These are phyloP conservation scores for Carettochelys insculpta DNA, from an alignment of 2,113 vertebrate genomes.

Conservation along the genomic window DNA sequence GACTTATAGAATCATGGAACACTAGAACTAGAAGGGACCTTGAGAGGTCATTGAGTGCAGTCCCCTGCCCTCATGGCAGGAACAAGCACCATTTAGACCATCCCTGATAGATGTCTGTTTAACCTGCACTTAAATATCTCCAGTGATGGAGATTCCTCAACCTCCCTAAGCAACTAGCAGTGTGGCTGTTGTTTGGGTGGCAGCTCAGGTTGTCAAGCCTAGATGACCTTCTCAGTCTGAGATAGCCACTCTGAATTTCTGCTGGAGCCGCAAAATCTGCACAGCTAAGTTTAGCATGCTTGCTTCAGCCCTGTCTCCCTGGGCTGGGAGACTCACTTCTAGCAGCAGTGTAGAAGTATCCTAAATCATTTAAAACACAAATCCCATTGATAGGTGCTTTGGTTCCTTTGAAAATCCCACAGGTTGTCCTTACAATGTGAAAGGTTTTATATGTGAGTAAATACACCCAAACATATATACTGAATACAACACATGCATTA, in stretches of 20 bases:
- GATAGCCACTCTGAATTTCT: background rate
- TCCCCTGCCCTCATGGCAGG: too few species aligned
- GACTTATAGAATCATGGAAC: too few species aligned
- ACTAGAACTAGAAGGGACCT: too few species aligned
- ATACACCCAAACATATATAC: background rate
- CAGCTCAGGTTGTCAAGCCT: background rate
- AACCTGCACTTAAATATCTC: too few species aligned
- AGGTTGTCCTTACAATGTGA: background rate
- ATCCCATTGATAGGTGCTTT: background rate
- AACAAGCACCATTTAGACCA: too few species aligned
- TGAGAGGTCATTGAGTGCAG: too few species aligned
- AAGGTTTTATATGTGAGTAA: slow-evolving; percentile 34
- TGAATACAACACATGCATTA: background rate
- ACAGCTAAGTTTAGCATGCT: background rate
- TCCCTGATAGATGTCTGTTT: too few species aligned
- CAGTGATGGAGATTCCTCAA: too few species aligned
- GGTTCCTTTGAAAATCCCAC: background rate
- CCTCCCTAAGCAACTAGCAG: too few species aligned
- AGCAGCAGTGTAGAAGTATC: background rate
- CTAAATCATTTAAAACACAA: background rate
- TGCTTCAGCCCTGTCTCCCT: background rate
- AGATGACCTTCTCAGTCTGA: background rate
- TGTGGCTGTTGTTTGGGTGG: background rate
- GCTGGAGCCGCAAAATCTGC: background rate
- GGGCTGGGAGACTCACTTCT: background rate